These are phyloP conservation scores for Amblyopsis rosae DNA, from an alignment of 2,113 vertebrate genomes.

Conservation along the genomic window DNA sequence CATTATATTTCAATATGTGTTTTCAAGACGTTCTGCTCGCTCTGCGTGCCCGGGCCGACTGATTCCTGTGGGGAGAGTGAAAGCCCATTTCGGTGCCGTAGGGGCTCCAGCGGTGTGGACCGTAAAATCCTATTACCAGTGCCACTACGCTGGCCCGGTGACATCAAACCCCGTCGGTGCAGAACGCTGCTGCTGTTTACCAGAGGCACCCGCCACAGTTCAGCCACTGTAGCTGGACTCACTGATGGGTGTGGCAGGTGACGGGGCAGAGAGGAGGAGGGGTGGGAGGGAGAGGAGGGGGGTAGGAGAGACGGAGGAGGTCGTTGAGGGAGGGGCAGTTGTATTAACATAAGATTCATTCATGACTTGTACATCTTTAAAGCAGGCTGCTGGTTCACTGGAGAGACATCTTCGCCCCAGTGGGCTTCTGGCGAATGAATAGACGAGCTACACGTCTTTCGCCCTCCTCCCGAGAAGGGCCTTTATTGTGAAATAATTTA, in stretches of 20 bases:
- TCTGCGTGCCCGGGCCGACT: too few relatives aligned
- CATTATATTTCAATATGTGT: too few relatives aligned
- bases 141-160: conserved; percentile 59
- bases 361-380: background rate
- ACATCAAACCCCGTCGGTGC: conserved; percentile 67
- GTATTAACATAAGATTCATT: background rate
- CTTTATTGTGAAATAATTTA: conserved; percentile 25
- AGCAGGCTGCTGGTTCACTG: conserved; percentile 1
- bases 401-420: conserved; percentile 26
- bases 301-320: background rate
- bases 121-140: too few relatives aligned
- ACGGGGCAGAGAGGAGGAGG: conserved; percentile 31
- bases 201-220: conserved; percentile 36
- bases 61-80: too few relatives aligned
- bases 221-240: conserved; percentile 41
- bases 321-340: too few relatives aligned
- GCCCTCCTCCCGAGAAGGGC: conserved; percentile 29
- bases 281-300: conserved; percentile 30
- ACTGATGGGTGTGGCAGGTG: conserved; percentile 51
- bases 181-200: conserved; percentile 59
- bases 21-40: too few relatives aligned
- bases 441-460: conserved; percentile 27
- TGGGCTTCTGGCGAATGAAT: conserved; percentile 39
- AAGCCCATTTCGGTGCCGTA: too few relatives aligned
- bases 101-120: background rate